These are phyloP conservation scores for Drosophila ercepeae DNA, from an alignment of 1,140 invertebrate species.

Conservation along the genomic window DNA sequence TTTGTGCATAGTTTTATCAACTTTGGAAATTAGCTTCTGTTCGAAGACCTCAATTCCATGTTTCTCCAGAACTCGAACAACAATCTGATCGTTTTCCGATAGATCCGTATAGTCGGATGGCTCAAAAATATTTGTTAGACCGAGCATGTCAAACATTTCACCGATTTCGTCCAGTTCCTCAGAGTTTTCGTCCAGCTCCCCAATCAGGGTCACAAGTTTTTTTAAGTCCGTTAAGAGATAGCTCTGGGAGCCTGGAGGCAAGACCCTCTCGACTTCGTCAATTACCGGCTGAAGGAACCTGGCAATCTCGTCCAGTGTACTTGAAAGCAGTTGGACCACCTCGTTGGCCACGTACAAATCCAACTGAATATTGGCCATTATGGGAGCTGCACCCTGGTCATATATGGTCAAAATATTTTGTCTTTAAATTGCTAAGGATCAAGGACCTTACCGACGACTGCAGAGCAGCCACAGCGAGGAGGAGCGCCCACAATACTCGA, in stretches of 20 bases:
- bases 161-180: conserved; percentile 6
- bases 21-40: not conserved
- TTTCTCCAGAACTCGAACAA: conserved; percentile 17
- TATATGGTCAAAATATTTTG: not conserved
- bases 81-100: conserved; percentile 4
- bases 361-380: conserved; percentile 23
- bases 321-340: not conserved
- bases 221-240: not conserved
- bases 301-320: conserved; percentile 7
- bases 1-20: not conserved
- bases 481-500: conserved; percentile 30
- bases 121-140: conserved; percentile 16
- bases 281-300: conserved; percentile 33
- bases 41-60: conserved; percentile 28
- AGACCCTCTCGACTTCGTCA: conserved; percentile 20
- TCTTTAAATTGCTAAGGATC: not conserved
- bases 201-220: conserved; percentile 7
- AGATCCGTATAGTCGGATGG: not conserved
- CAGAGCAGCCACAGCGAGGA: conserved; percentile 22
- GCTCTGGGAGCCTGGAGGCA: conserved; percentile 1
- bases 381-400: conserved; percentile 15
- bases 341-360: conserved; percentile 25
- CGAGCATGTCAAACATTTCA: conserved; percentile 17
- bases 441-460: conserved; percentile 37
- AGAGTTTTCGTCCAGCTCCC: not conserved